phyloP scores from a whole-genome alignment of 2,797 vertebrate species.

The Gallirallus australis region DNA sequence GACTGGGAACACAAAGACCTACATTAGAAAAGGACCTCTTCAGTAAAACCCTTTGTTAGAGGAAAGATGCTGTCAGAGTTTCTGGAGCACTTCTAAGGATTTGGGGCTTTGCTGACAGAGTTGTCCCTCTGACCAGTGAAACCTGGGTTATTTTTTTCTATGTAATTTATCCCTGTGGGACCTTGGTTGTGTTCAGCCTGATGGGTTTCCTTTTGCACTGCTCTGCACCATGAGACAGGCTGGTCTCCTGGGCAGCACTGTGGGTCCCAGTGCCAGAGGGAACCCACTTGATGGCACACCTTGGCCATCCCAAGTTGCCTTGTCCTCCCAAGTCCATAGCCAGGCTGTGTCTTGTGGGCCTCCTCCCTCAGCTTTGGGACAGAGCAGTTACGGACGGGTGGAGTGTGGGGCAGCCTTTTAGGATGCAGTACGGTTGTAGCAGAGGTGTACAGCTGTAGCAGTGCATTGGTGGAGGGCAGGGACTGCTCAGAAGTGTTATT shows the following conservation, averaged over 20 bases:
- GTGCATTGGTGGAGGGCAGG: rapidly evolving
- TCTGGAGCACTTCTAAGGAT: background rate
- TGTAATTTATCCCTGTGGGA: background rate
- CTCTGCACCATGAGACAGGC: rapidly evolving
- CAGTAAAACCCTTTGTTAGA: background rate
- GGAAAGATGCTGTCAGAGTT: background rate
- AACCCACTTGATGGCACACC: too few species aligned
- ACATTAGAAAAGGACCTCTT: too few species aligned
- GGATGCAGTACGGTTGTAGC: rapidly evolving
- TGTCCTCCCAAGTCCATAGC: too few species aligned
- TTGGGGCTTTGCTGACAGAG: background rate
- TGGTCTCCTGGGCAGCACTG: rapidly evolving
- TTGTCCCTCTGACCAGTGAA: too few species aligned
- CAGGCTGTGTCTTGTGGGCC: rapidly evolving
- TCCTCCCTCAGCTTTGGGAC: background rate
- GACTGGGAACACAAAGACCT: background rate
- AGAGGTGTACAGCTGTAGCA: background rate
- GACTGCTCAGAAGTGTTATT: background rate
- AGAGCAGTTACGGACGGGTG: background rate
- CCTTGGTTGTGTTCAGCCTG: background rate
- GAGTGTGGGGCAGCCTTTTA: too few species aligned
- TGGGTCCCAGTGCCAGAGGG: background rate
- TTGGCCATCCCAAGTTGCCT: too few species aligned
- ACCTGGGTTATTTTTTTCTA: too few species aligned
- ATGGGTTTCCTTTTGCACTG: rapidly evolving